Evolutionary conservation across 2,888 invertebrate species (phyloP).

Genomic region (Dione juno): DNA sequence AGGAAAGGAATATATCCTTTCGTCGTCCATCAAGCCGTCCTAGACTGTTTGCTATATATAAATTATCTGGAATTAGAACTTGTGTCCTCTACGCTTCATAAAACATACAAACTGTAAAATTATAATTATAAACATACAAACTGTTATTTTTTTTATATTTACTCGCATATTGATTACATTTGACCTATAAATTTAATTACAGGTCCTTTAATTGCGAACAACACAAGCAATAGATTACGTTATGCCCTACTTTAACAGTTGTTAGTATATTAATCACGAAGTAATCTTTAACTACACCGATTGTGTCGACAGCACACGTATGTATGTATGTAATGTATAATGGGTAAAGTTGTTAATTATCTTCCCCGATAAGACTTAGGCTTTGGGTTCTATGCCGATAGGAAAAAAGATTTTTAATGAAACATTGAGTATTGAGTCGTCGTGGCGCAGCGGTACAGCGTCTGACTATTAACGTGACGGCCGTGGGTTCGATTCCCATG

Average conservation of each 20-base stretch:
- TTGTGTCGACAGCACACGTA: conserved; percentile 15
- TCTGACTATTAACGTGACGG: too few relatives aligned
- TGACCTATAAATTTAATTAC: neutral
- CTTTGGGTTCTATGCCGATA: neutral
- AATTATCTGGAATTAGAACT: too few relatives aligned
- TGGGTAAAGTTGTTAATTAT: too few relatives aligned
- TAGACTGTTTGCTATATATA: too few relatives aligned
- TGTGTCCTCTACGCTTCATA: too few relatives aligned
- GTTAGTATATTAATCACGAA: conserved; percentile 29
- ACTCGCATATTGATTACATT: conserved; percentile 1
- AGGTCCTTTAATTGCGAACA: neutral
- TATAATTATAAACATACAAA: neutral
- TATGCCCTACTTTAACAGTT: conserved; percentile 32
- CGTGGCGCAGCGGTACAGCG: too few relatives aligned
- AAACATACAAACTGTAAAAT: too few relatives aligned
- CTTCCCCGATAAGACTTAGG: neutral
- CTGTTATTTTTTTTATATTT: neutral
- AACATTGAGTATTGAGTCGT: too few relatives aligned
- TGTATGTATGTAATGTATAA: neutral
- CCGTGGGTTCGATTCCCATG: too few relatives aligned
- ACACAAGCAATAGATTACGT: conserved; percentile 25
- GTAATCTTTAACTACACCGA: conserved; percentile 35
- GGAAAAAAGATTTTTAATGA: too few relatives aligned
- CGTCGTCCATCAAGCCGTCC: too few relatives aligned
- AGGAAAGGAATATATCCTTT: too few relatives aligned